Percentiles rank a stretch among this genome's conserved stretches.
These are phyloP conservation scores for Tenrec ecaudatus DNA, from an alignment of 2,113 vertebrate genomes.

Conservation along the genomic window DNA sequence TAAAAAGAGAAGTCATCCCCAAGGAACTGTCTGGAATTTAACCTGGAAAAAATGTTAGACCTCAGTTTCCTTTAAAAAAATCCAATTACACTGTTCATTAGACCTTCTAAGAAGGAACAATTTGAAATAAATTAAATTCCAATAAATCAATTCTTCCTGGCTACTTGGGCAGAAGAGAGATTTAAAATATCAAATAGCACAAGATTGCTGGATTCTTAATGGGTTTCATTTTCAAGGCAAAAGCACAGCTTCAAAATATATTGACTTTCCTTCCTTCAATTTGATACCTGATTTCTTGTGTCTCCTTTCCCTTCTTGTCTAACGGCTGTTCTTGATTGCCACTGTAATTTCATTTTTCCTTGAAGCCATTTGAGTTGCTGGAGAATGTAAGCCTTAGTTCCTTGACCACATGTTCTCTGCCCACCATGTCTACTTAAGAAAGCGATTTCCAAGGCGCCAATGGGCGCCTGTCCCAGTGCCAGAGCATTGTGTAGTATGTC, in stretches of 20 bases:
- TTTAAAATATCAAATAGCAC: constrained; percentile 51
- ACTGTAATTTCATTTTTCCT: constrained; percentile 32
- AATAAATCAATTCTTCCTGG: constrained; percentile 56
- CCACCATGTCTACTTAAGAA: constrained; percentile 31
- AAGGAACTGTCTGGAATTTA: constrained; percentile 43
- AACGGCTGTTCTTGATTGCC: constrained; percentile 39
- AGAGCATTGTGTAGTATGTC: constrained; percentile 34
- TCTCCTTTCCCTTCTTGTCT: background rate
- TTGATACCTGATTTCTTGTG: constrained; percentile 54
- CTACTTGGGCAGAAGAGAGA: constrained; percentile 13
- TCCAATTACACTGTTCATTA: constrained; percentile 37
- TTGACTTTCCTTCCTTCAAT: constrained; percentile 42
- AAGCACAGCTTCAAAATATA: constrained; percentile 2
- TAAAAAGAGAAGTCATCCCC: constrained; percentile 25
- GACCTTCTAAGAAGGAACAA: constrained; percentile 15
- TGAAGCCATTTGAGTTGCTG: constrained; percentile 29
- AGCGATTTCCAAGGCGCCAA: constrained; percentile 16
- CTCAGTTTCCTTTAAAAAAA: background rate
- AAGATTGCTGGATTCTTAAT: constrained; percentile 43
- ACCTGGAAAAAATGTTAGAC: constrained; percentile 47
- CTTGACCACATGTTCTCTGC: constrained; percentile 28
- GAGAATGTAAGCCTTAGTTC: constrained; percentile 22
- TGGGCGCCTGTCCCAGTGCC: background rate
- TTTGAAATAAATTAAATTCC: constrained; percentile 57
- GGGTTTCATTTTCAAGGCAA: constrained; percentile 56